Evolutionary conservation across 2,113 vertebrate genomes (phyloP).

Genomic region (Bagarius yarrelli): DNA sequence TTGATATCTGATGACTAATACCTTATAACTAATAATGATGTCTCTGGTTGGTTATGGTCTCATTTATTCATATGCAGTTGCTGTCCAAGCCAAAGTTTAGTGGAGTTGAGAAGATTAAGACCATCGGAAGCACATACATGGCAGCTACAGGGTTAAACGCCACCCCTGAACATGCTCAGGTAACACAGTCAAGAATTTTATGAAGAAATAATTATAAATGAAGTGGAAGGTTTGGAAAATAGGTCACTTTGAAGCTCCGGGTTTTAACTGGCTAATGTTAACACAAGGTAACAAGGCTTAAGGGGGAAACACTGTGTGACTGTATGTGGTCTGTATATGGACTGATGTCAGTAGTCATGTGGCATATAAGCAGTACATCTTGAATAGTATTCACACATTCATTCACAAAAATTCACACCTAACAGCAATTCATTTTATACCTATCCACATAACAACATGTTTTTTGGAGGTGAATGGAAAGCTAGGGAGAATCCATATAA

Average conservation of each 20-base stretch:
- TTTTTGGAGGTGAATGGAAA: not conserved
- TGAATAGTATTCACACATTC: not conserved
- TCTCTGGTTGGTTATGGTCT: not conserved
- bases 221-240: not conserved
- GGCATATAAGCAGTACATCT: not conserved
- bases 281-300: no score
- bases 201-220: not conserved
- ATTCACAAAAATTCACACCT: not conserved
- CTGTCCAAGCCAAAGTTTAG: slow-evolving; percentile 97
- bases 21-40: not conserved
- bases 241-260: not conserved
- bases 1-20: not conserved
- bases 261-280: not conserved
- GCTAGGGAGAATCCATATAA: not conserved
- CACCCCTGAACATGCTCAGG: slow-evolving; percentile 87
- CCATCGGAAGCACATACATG: slow-evolving; percentile 98
- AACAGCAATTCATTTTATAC: not conserved
- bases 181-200: slow-evolving; percentile 50
- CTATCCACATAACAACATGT: not conserved
- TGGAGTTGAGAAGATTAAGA: slow-evolving; percentile 98
- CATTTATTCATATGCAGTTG: slow-evolving; percentile 68
- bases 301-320: not conserved
- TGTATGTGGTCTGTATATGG: not conserved
- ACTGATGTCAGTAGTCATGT: not conserved
- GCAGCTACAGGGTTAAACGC: slow-evolving; percentile 92